Base-by-base conservation (phyloP, 2,888 invertebrate species). In the Tricholauxania praeusta region DNA sequence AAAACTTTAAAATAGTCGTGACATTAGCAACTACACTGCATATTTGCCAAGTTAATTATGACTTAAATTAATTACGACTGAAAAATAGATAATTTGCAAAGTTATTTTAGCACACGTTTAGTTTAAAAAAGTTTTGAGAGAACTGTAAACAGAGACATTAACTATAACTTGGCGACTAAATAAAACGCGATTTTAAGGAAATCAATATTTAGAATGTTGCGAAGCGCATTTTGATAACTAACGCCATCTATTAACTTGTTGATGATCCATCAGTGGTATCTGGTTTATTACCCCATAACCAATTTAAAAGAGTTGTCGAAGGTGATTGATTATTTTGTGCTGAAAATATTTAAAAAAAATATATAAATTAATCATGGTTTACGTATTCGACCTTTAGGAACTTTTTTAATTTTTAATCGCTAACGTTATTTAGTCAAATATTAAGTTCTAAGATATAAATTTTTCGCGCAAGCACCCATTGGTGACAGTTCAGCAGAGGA, bases 281-380 rank as follows among this genome's bases (percentile, higher is more conserved):
- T 55, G 72, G 68, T 39, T 78, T 82, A 73, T 91, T 92, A 76
- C 94, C 94, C 90, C 94, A 92, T 74, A 94, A 89, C 94, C 94
- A 94, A 87, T 94, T 94, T 77, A 94, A 87, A 65, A 95, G 90
- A 75, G 93, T 93, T 77, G 93, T 93, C 73, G 94, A 92, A 47
- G 94, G 93, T 84, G 94, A 94, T 86, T 94, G 94, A 66, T 92
- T 91, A 83, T 93, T 92, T 82, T 93, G 93, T 79, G 93, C 94
- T 94, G 72, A 19, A 69, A 73, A 71, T 28, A 67, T 55, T 47
- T 69, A 68, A 67, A 47, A 17, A 47, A 66, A 48, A 39, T 39
- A 71, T 57, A 17, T 39, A 14, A 28, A 64, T 52, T 8, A 65
- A 49, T n/a, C 60, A 39, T 32, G 48, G 17, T 28, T 28, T 28